These are phyloP conservation scores for Lissocephala sabroskyi DNA, from an alignment of 2,888 invertebrate species.

Conservation along the genomic window DNA sequence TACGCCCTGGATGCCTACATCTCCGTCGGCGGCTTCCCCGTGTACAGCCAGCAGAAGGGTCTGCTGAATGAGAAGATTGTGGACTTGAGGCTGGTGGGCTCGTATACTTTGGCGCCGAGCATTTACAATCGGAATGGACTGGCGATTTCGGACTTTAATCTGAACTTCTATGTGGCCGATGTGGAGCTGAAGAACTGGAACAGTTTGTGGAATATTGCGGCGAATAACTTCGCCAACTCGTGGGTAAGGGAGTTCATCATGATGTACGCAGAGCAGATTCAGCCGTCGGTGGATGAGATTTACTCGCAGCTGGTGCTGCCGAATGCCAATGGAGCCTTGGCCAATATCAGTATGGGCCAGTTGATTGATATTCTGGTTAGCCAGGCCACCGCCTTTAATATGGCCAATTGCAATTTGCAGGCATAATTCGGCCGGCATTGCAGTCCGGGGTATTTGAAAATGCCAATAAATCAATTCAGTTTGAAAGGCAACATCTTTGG, in stretches of 20 bases:
- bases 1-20: conserved; percentile 10
- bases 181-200: conserved; percentile 25
- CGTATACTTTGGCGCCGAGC: background rate
- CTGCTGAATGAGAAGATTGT: conserved; percentile 17
- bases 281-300: conserved; percentile 11
- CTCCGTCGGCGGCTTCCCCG: conserved; percentile 16
- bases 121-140: conserved; percentile 13
- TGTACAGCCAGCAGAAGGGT: conserved; percentile 11
- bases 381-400: conserved; percentile 4
- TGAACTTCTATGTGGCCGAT: conserved; percentile 27
- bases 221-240: conserved; percentile 34
- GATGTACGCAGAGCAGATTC: conserved; percentile 21
- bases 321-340: conserved; percentile 12
- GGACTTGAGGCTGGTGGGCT: conserved; percentile 20
- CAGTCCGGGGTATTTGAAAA: background rate
- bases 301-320: conserved; percentile 16
- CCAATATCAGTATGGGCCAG: too few relatives aligned
- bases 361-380: conserved; percentile 11
- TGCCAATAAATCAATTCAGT: background rate
- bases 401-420: conserved; percentile 17
- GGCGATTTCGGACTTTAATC: conserved; percentile 24
- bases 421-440: background rate
- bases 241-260: conserved; percentile 21
- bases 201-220: conserved; percentile 27
- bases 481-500: too few relatives aligned